Evolutionary conservation across 1,140 invertebrate genomes (phyloP).

Genomic region (Drosophila melanogaster): DNA sequence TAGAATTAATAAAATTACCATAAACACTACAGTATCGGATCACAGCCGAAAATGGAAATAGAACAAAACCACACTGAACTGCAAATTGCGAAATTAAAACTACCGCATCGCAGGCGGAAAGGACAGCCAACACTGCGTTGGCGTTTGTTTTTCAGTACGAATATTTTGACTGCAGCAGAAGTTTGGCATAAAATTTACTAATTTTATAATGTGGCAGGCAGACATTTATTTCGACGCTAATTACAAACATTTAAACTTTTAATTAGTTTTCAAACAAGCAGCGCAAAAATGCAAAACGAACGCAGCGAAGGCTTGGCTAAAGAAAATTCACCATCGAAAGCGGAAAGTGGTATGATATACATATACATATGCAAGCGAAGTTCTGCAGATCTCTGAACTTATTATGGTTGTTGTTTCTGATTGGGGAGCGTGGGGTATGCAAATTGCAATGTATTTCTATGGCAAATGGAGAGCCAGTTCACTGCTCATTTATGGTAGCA

Average conservation of each 20-base stretch:
- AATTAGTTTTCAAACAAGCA: conserved; percentile 76
- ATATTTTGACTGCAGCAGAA: conserved; percentile 60
- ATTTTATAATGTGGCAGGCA: conserved; percentile 80
- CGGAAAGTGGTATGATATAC: conserved; percentile 15
- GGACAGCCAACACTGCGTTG: conserved; percentile 7
- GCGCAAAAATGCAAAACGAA: conserved; percentile 34
- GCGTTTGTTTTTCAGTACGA: conserved; percentile 40
- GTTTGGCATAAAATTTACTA: conserved; percentile 73
- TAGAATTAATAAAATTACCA: neutral
- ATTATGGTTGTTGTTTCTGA: conserved; percentile 31
- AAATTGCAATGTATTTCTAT: conserved; percentile 56
- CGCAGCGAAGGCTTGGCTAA: conserved; percentile 29
- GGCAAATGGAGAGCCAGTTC: conserved; percentile 29
- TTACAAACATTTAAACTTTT: conserved; percentile 82
- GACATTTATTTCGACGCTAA: conserved; percentile 81
- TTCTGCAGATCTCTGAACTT: conserved; percentile 42
- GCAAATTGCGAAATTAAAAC: conserved; percentile 43
- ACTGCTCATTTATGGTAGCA: conserved; percentile 40
- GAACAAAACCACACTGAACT: conserved; percentile 36
- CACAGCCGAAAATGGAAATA: conserved; percentile 11
- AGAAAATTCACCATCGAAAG: conserved; percentile 17
- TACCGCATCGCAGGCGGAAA: conserved; percentile 25
- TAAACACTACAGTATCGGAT: neutral
- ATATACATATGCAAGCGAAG: conserved; percentile 14
- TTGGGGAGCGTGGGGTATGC: conserved; percentile 29